These are phyloP conservation scores for Falco peregrinus DNA, from an alignment of 2,797 vertebrate genomes.

Conservation along the genomic window DNA sequence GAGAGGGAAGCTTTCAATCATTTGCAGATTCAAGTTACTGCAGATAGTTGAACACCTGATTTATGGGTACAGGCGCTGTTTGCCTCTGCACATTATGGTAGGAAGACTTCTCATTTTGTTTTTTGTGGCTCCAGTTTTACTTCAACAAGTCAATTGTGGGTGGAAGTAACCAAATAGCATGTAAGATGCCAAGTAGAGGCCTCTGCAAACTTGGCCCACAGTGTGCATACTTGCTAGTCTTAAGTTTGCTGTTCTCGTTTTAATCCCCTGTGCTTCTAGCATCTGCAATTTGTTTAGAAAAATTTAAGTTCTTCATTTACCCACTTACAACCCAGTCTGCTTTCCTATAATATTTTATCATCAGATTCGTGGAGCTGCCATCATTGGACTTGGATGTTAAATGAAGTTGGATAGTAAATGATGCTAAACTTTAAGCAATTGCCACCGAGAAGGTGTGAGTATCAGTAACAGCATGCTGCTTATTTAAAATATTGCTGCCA, in stretches of 20 bases:
- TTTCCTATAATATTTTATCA: conserved; percentile 13
- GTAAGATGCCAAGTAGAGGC: conserved; percentile 42
- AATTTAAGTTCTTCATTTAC: conserved; percentile 38
- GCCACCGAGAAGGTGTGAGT: not conserved
- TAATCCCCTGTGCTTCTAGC: conserved; percentile 27
- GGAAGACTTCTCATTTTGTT: conserved; percentile 30
- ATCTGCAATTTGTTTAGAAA: conserved; percentile 61
- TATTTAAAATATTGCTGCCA: not conserved
- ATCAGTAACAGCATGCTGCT: not conserved
- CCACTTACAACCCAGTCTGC: not conserved
- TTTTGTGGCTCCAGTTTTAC: conserved; percentile 54
- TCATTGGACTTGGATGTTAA: not conserved
- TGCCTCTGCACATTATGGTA: not conserved
- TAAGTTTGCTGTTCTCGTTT: conserved; percentile 33
- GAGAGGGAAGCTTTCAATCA: conserved; percentile 50
- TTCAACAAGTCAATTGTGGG: conserved; percentile 45
- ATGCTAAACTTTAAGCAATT: not conserved
- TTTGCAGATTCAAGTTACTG: conserved; percentile 9
- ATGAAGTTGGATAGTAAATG: not conserved
- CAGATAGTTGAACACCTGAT: conserved; percentile 51
- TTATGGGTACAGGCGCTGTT: conserved; percentile 13
- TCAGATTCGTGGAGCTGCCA: not conserved
- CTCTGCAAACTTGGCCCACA: conserved; percentile 48
- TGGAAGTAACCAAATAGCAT: conserved; percentile 54
- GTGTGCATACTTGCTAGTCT: not conserved